Conservation (phyloP, 2,113 vertebrate genomes). For the Dicerorhinus sumatrensis region DNA sequence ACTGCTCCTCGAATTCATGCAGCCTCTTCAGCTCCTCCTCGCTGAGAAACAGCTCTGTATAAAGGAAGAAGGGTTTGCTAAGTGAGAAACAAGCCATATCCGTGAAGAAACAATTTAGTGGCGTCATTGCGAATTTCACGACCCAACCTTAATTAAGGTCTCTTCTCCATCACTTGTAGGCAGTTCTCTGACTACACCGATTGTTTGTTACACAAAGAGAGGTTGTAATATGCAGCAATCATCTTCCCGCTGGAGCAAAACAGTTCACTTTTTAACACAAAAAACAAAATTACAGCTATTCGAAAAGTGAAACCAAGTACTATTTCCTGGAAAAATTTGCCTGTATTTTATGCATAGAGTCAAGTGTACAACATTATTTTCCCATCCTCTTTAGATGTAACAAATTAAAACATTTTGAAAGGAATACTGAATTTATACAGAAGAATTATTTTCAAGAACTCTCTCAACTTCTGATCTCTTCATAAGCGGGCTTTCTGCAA, state of each 20-base stretch:
- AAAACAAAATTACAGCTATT: background rate
- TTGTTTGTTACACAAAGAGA: no score
- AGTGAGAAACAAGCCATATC: background rate
- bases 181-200: background rate
- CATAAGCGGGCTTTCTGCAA: background rate
- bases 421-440: background rate
- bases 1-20: constrained; percentile 98
- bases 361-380: background rate
- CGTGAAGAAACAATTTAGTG: background rate
- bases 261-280: background rate
- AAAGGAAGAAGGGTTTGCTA: background rate
- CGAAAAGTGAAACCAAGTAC: background rate
- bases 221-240: background rate
- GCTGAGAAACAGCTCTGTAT: constrained; percentile 94
- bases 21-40: constrained; percentile 96
- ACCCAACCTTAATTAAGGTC: background rate
- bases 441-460: background rate
- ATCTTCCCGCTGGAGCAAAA: background rate
- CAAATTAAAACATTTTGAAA: constrained; percentile 4
- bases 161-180: rapidly evolving
- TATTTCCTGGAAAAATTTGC: background rate
- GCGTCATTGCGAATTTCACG: background rate
- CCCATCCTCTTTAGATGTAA: background rate
- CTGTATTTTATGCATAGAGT: background rate
- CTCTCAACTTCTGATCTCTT: background rate